phyloP scores from a whole-genome alignment of 2,113 vertebrate genomes.

The Bufo gargarizans region DNA sequence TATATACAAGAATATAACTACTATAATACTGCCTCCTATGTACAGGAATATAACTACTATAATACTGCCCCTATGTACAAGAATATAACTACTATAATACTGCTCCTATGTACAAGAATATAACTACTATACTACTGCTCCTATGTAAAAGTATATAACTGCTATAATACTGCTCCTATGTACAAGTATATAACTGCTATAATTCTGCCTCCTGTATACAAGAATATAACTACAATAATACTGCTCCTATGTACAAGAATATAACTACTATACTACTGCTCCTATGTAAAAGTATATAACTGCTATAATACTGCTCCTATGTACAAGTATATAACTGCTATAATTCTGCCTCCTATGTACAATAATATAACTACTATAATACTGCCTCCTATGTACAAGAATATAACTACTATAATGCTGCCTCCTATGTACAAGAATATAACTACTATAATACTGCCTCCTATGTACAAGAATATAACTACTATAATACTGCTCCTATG shows the following conservation, averaged over 20 bases:
- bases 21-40: background rate
- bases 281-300: background rate
- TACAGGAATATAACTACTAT: background rate
- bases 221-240: constrained; percentile 7
- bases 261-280: background rate
- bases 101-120: background rate
- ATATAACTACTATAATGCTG: too few species aligned
- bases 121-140: background rate
- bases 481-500: background rate
- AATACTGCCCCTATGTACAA: background rate
- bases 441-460: too few species aligned
- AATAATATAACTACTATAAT: background rate
- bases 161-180: background rate
- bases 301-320: background rate
- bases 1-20: background rate
- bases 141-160: background rate
- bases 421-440: too few species aligned
- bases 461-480: background rate
- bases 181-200: constrained; percentile 2
- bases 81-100: constrained; percentile 6
- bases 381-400: too few species aligned
- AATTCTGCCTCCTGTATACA: background rate
- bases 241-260: background rate
- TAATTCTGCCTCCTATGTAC: too few species aligned
- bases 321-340: background rate